A percentile compares a stretch with the other conserved stretches of the same genome.
Evolutionary conservation across 1,140 invertebrate species (phyloP).

Genomic region (Calephelis nemesis): DNA sequence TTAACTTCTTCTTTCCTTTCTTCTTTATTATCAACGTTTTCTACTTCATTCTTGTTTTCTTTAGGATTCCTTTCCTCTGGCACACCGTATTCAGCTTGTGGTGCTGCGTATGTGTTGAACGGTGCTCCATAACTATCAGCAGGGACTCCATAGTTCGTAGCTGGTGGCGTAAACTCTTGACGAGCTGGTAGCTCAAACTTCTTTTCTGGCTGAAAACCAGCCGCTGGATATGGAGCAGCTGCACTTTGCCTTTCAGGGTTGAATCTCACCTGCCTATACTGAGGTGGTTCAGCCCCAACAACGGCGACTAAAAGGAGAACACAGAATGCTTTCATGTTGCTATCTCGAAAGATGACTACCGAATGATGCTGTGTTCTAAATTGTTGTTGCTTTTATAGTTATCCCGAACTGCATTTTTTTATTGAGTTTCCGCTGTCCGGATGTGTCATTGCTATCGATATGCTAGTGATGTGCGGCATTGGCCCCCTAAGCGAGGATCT

Average conservation of each 20-base stretch:
- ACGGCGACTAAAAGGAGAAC: slow-evolving; percentile 51
- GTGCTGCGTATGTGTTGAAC: slow-evolving; percentile 48
- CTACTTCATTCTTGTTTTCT: slow-evolving; percentile 29
- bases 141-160: slow-evolving; percentile 63
- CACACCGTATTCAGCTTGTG: slow-evolving; percentile 53
- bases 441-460: slow-evolving; percentile 68
- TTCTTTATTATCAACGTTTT: slow-evolving; percentile 25
- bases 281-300: slow-evolving; percentile 57
- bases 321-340: slow-evolving; percentile 59
- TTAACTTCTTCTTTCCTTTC: slow-evolving; percentile 42
- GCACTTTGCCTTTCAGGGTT: slow-evolving; percentile 51
- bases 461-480: slow-evolving; percentile 67
- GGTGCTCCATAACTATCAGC: slow-evolving; percentile 67
- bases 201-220: slow-evolving; percentile 60
- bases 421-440: slow-evolving; percentile 59
- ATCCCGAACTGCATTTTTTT: slow-evolving; percentile 40
- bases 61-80: slow-evolving; percentile 38
- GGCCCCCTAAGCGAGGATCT: slow-evolving; percentile 65
- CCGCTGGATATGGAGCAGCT: slow-evolving; percentile 62
- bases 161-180: slow-evolving; percentile 51
- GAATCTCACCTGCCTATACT: slow-evolving; percentile 44
- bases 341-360: slow-evolving; percentile 44
- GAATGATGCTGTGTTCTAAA: slow-evolving; percentile 60
- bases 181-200: slow-evolving; percentile 63
- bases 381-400: slow-evolving; percentile 55